A percentile compares a stretch with the other conserved stretches of the same genome.
Conservation (phyloP, 2,888 invertebrate genomes). For the Steinernema carpocapsae region DNA sequence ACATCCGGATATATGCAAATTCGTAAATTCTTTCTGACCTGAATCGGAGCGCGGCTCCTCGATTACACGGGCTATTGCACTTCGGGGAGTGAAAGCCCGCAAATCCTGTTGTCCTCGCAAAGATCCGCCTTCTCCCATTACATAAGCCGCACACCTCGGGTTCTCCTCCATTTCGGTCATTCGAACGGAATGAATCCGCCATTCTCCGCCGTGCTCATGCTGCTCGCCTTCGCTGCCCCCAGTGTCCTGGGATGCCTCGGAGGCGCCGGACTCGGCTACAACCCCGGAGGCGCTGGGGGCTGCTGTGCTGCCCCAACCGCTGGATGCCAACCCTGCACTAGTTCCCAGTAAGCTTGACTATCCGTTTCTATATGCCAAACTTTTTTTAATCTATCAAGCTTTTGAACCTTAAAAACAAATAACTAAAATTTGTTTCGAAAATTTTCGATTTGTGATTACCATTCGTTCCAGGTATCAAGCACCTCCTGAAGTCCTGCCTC, state of each 20-base stretch:
- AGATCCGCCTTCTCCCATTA: constrained; percentile 23
- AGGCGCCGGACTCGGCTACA: constrained; percentile 3
- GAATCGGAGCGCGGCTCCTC: constrained; percentile 21
- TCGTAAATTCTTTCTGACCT: constrained; percentile 26
- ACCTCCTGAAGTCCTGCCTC: constrained; percentile 13
- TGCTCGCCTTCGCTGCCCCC: neutral
- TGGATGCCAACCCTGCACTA: constrained; percentile 22
- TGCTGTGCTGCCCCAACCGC: constrained; percentile 18
- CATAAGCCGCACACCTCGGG: constrained; percentile 13
- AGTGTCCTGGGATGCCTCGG: constrained; percentile 10
- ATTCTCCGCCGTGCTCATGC: neutral
- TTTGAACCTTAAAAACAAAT: too few species aligned
- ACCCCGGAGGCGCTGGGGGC: neutral
- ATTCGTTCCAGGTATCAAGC: constrained; percentile 11
- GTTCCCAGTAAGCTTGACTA: constrained; percentile 8
- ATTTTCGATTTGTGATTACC: too few species aligned
- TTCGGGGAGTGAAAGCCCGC: constrained; percentile 20
- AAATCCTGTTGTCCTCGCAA: constrained; percentile 34
- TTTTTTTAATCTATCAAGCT: neutral
- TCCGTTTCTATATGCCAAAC: neutral
- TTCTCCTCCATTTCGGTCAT: constrained; percentile 5
- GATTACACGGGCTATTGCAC: constrained; percentile 34
- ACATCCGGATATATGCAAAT: constrained; percentile 26
- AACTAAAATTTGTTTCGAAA: too few species aligned
- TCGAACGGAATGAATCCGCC: constrained; percentile 3